Conservation (phyloP, 2,113 vertebrate genomes). For the Saguinus midas region DNA sequence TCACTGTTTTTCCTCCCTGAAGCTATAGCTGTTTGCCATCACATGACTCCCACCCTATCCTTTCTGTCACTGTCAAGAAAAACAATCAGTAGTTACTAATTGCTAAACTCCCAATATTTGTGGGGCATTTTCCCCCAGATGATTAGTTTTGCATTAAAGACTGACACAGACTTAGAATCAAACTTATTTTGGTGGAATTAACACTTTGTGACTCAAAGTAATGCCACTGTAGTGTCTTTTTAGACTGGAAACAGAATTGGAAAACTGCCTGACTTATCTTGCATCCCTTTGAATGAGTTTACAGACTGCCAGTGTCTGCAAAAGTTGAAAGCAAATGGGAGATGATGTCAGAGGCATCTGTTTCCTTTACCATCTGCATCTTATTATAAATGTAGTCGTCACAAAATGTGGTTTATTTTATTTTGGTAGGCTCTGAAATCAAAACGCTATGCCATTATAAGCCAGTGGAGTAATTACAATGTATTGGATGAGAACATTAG, state of each 20-base stretch:
- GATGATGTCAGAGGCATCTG: slow-evolving; percentile 76
- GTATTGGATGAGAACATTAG: slow-evolving; percentile 66
- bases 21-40: not conserved
- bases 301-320: slow-evolving; percentile 75
- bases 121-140: not conserved
- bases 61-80: not conserved
- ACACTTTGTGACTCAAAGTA: slow-evolving; percentile 11
- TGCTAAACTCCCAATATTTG: not conserved
- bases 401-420: slow-evolving; percentile 65
- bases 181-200: slow-evolving; percentile 30
- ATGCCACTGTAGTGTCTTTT: not conserved
- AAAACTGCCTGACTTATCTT: slow-evolving; percentile 63
- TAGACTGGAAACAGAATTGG: not conserved
- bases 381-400: slow-evolving; percentile 74
- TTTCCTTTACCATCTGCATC: slow-evolving; percentile 78
- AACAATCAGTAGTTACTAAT: not conserved
- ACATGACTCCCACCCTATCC: not conserved
- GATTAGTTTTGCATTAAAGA: slow-evolving; percentile 49
- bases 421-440: slow-evolving; percentile 68
- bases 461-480: slow-evolving; percentile 59
- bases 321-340: slow-evolving; percentile 76
- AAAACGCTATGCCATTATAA: slow-evolving; percentile 62
- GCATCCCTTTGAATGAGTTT: slow-evolving; percentile 73
- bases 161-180: slow-evolving; percentile 37
- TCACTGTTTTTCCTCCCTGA: not conserved